A percentile compares a stretch with the other conserved stretches of the same genome.
Evolutionary conservation across 2,797 vertebrate genomes (phyloP).

Genomic region (Spheniscus humboldti): DNA sequence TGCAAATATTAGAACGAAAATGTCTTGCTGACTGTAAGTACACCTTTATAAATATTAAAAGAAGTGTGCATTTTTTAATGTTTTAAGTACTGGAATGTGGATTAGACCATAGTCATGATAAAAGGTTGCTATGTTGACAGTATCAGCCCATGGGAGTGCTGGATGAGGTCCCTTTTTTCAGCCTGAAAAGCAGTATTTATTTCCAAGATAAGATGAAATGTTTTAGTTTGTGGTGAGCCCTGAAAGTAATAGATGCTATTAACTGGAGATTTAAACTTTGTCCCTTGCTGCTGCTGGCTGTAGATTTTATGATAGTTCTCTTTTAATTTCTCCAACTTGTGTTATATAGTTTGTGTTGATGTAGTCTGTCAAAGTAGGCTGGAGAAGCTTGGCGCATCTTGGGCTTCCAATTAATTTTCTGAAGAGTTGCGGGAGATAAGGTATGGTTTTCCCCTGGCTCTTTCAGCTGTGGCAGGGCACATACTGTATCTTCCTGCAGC

Average conservation of each 20-base stretch:
- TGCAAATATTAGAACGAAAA: neutral
- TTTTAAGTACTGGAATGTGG: neutral
- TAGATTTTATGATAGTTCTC: neutral
- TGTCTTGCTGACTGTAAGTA: neutral
- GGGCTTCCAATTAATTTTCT: neutral
- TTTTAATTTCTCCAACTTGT: neutral
- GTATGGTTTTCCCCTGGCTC: neutral
- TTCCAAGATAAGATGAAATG: neutral
- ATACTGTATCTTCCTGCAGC: neutral
- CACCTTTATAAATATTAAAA: neutral
- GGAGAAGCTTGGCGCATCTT: neutral
- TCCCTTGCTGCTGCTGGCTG: neutral
- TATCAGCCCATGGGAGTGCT: neutral
- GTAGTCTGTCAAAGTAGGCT: neutral
- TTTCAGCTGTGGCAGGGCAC: neutral
- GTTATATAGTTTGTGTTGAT: neutral
- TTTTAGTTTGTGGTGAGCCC: neutral
- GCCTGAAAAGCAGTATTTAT: neutral
- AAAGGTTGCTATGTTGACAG: neutral
- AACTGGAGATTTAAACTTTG: neutral
- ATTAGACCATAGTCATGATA: neutral
- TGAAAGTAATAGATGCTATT: neutral
- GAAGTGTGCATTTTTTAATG: neutral
- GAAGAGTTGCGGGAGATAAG: neutral
- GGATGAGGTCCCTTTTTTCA: neutral